Evolutionary conservation across 2,113 vertebrate species (phyloP).

Genomic region (Gopherus evgoodei): DNA sequence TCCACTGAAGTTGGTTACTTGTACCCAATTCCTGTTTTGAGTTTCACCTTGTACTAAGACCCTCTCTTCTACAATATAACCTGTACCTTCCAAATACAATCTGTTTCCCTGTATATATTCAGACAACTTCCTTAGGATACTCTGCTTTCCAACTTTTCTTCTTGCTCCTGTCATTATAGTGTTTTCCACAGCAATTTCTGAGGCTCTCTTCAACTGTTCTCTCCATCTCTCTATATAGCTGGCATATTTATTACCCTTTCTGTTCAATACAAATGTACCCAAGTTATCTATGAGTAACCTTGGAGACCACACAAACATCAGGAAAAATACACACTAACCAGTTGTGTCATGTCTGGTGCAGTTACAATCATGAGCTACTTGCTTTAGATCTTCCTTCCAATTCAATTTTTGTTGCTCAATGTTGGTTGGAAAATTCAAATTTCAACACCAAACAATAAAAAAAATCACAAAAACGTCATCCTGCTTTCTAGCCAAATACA

Average conservation of each 20-base stretch:
- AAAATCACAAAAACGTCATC: not conserved
- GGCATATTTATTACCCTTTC: not conserved
- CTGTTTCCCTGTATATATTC: constrained; percentile 35
- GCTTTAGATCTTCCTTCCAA: not conserved
- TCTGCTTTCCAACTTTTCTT: constrained; percentile 31
- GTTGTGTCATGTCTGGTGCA: not conserved
- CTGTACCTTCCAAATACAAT: constrained; percentile 47
- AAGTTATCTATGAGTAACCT: no score
- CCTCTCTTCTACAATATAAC: constrained; percentile 49
- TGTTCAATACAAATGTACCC: not conserved
- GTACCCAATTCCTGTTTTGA: constrained; percentile 15
- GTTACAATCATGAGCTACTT: not conserved
- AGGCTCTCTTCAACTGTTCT: not conserved
- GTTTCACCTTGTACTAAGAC: constrained; percentile 38
- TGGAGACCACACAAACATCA: not conserved
- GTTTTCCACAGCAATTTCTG: constrained; percentile 26
- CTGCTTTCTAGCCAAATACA: not conserved
- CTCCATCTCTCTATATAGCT: not conserved
- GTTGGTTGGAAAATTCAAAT: not conserved
- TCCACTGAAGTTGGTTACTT: not conserved
- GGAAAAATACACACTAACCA: not conserved
- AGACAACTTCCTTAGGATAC: constrained; percentile 51
- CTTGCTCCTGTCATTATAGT: constrained; percentile 1
- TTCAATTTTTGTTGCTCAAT: not conserved
- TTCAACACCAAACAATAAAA: not conserved